phyloP scores from a whole-genome alignment of 2,888 invertebrate genomes.

The Xylota sylvarum region DNA sequence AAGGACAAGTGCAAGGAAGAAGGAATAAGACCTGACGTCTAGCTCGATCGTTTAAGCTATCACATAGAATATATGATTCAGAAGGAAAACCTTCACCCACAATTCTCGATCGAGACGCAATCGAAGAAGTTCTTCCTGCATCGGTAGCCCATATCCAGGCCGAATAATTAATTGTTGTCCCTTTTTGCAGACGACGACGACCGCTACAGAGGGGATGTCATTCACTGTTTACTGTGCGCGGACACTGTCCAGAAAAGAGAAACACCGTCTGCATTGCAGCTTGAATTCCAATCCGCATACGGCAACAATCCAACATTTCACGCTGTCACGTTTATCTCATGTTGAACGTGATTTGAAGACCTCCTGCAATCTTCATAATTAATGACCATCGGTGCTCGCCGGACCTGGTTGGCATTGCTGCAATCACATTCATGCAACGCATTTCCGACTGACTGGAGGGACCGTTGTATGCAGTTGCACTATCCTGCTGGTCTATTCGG shows the following conservation, averaged over 20 bases:
- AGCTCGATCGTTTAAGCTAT: background rate
- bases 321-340: constrained; percentile 79
- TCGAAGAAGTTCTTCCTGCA: constrained; percentile 52
- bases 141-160: constrained; percentile 67
- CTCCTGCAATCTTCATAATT: constrained; percentile 79
- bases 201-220: constrained; percentile 60
- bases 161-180: constrained; percentile 72
- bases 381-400: constrained; percentile 72
- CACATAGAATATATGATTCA: constrained; percentile 47
- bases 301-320: constrained; percentile 78
- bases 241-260: constrained; percentile 37
- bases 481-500: constrained; percentile 66
- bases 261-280: constrained; percentile 55
- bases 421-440: constrained; percentile 75
- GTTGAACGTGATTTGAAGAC: constrained; percentile 79
- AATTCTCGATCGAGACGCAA: constrained; percentile 52
- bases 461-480: constrained; percentile 56
- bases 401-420: constrained; percentile 65
- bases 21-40: background rate
- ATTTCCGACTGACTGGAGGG: constrained; percentile 35
- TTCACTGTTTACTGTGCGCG: constrained; percentile 45
- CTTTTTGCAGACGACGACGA: constrained; percentile 36
- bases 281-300: constrained; percentile 76
- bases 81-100: constrained; percentile 69
- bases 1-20: constrained; percentile 17